Evolutionary conservation across 2,797 vertebrate genomes (phyloP), one percentile per base, ranked within the genome.

Genomic region (Rhinella marina): DNA sequence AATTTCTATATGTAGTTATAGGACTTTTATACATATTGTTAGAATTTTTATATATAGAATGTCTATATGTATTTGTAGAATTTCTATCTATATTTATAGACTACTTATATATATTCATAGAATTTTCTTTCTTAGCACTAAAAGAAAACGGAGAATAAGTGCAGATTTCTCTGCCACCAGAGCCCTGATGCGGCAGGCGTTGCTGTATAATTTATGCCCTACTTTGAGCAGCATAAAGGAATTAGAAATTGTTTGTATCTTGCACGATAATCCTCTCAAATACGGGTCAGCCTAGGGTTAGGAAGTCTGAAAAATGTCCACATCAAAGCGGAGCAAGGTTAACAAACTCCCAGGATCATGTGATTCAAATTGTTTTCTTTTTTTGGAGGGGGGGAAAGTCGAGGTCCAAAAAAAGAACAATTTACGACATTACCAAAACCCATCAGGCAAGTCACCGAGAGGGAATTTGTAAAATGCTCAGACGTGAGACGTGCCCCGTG

Each of bases 211-310:
- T 93, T 91, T 1, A 0, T 90, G 85, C 41, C 91, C 91, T 92
- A 88, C 88, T 92, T 90, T 82, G 21, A 59, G 90, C 91, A 81
- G 81, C 59, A 91, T 86, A 88, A 93, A 92, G 85, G 91, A 92
- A 92, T 91, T 79, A 90, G 90, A 93, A 93, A 91, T 92, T 93
- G 92, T 93, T 94, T 92, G 88, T 90, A 87, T 16, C 89, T 93
- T 92, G 89, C 84, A 89, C 8, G 16, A 86, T 91, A 93, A 92
- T 93, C 91, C 92, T 88, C 84, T 94, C 90, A 90, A 90, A 91
- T 87, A 92, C 86, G 92, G 88, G 91, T 94, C 91, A 92, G 91
- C 87, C 87, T 75, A 90, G 93, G 93, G 93, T 94, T 94, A 94
- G 92, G 87, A 75, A 93, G 90, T 90, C 89, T 92, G 90, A 90